Base-by-base conservation (phyloP, 2,113 vertebrate species). In the Zapornia atra region DNA sequence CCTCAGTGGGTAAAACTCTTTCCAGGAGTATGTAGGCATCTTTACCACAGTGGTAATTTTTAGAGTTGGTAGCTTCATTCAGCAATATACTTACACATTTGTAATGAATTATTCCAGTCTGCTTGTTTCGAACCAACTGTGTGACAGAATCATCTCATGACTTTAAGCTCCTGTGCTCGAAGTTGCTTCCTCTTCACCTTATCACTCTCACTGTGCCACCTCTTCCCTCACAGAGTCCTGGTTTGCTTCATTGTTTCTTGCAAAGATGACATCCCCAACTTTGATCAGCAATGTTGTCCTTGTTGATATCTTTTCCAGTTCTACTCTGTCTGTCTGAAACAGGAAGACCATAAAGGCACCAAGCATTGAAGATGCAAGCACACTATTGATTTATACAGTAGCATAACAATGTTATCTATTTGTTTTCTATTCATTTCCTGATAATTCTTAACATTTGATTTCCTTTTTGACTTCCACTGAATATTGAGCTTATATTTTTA, bases 341-440 rank as follows among this genome's bases (percentile, higher is more conserved):
- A 88, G n/a, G 82, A 82, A 72, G n/a, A 73, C 4, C 16, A 92
- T 21, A 66, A 83, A 59, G 70, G 42, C 29, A 38, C 26, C 78
- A 63, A 68, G 14, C 15, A 48, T 10, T 71, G 44, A 69, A 84
- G 34, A 29, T 60, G 9, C 12, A 88, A 81, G 13, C 42, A 53
- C 9, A 64, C 13, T 12, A 56, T 11, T 83, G 15, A 42, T 82
- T 85, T 79, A 71, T 75, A 28, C 15, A 68, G 8, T 18, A 11
- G 13, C 17, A 44, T 78, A 78, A 86, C 51, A 84, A 66, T 4
- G 77, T 72, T 85, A 54, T 42, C 42, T 93, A 11, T 86, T 84
- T 88, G 17, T 78, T 88, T 60, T 59, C 60, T 88, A 71, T 88
- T 95, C 2, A 92, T 84, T 95, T 91, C 69, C 77, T 94, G 42